phyloP scores from a whole-genome alignment of 1,140 invertebrate species.

The Sipha flava region DNA sequence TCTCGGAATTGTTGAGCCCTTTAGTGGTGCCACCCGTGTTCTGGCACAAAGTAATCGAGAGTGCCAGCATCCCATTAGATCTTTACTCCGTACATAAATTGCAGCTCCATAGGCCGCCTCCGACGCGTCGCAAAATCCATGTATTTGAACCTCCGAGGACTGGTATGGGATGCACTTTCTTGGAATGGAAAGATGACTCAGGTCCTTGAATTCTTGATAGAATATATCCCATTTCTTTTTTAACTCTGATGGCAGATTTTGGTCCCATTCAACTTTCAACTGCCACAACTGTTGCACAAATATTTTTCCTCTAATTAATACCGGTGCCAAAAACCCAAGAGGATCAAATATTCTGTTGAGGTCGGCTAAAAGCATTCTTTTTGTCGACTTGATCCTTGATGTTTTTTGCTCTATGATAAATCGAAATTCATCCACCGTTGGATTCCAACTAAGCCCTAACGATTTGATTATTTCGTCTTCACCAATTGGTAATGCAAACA shows the following conservation, averaged over 20 bases:
- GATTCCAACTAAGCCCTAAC: not conserved
- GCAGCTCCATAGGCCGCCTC: not conserved
- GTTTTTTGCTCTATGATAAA: not conserved
- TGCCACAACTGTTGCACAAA: not conserved
- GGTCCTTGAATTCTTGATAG: not conserved
- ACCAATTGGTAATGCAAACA: not conserved
- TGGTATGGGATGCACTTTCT: constrained; percentile 38
- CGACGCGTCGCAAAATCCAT: not conserved
- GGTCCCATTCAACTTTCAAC: not conserved
- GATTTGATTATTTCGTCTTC: not conserved
- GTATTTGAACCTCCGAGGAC: constrained; percentile 36
- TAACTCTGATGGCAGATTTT: not conserved
- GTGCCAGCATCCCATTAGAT: not conserved
- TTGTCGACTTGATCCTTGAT: not conserved
- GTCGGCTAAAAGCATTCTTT: not conserved
- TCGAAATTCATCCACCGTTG: not conserved
- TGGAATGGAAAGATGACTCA: constrained; percentile 37
- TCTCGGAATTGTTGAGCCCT: constrained; percentile 41
- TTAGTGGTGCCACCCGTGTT: constrained; percentile 42
- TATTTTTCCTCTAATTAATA: not conserved
- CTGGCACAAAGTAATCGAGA: constrained; percentile 41
- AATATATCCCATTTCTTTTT: not conserved
- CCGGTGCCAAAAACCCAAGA: not conserved
- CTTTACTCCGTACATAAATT: not conserved
- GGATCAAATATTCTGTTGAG: not conserved